Evolutionary conservation across 23 tunicate genomes (phyloP).

Genomic region (Styela clava): DNA sequence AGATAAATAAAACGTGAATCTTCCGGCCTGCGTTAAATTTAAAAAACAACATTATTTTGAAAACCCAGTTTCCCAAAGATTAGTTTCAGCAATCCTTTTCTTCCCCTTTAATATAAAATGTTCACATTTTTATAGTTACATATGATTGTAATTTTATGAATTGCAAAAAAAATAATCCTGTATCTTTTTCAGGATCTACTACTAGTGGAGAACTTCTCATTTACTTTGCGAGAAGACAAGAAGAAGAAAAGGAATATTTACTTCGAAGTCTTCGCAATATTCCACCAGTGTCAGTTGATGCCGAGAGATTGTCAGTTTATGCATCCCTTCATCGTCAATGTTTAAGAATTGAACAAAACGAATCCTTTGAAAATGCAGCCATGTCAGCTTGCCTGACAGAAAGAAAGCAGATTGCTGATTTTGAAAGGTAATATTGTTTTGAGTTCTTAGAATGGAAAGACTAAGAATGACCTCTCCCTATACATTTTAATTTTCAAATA

Average conservation of each 20-base stretch:
- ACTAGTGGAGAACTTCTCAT: slow-evolving; percentile 37
- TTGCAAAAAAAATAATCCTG: too few relatives aligned
- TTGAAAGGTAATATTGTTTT: slow-evolving; percentile 36
- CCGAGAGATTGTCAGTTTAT: slow-evolving; percentile 32
- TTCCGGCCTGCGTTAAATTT: too few relatives aligned
- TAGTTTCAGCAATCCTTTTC: too few relatives aligned
- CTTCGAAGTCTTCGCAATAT: slow-evolving; percentile 25
- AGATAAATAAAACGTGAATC: too few relatives aligned
- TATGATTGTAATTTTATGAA: too few relatives aligned
- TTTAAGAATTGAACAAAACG: slow-evolving; percentile 45
- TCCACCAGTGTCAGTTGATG: neutral
- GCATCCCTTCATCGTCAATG: slow-evolving; percentile 62
- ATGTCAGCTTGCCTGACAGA: slow-evolving; percentile 42
- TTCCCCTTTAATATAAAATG: too few relatives aligned
- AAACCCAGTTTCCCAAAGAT: too few relatives aligned
- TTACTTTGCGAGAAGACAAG: slow-evolving; percentile 46
- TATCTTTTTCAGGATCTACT: slow-evolving; percentile 26
- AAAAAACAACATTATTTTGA: too few relatives aligned
- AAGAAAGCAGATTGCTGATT: slow-evolving; percentile 60
- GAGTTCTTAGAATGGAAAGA: too few relatives aligned
- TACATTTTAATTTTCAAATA: too few relatives aligned
- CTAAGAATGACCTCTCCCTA: too few relatives aligned
- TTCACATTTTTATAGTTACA: too few relatives aligned
- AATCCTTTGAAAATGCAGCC: slow-evolving; percentile 5
- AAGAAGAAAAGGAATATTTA: slow-evolving; percentile 50